Base-by-base conservation (phyloP, 1,140 invertebrate genomes). In the Drosophila lacteicornis region DNA sequence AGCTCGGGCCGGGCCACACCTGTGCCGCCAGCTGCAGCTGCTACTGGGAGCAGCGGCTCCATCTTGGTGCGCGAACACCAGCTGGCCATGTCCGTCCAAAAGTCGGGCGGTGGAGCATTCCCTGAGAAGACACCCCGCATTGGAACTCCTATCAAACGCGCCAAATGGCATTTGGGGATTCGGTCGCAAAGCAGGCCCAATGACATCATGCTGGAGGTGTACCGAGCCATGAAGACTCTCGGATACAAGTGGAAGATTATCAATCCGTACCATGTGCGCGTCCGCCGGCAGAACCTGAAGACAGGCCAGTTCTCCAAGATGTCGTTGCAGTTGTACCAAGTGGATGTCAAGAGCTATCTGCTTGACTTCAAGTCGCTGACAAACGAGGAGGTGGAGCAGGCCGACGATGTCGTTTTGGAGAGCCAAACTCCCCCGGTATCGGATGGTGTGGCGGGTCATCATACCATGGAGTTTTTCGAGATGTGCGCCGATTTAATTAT, bases 201-300 rank as follows among this genome's bases (percentile, higher is more conserved):
- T 91, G 99, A 99, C 93, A 99, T 99, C 27, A 99, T 99, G 99
- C 97, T 99, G 93, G 99, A 99, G 94, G 99, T 99, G 4, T 99
- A 99, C 93, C 95, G 98, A 77, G 99, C 99, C 13, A 99, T 99
- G 99, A 99, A 99, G 93, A 96, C 97, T 13, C 94, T 99, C 13
- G 96, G 98, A 94, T 99, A 99, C 94, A 98, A 99, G 94, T 99
- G 98, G 99, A 99, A 99, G 94, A 96, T 99, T 33, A 97, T 99
- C 57, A 99, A 99, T 94, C 96, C 98, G 2, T 99, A 97, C 91
- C 98, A 98, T 92, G 98, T 98, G 83, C 96, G 98, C 80, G 99
- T 99, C 4, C 95, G 99, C 17, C 96, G 97, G 40, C 96, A 96
- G 86, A 99, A 98, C 93, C 94, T 95, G 56, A 94, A 97, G 78